Evolutionary conservation across 2,797 vertebrate genomes (phyloP).

Genomic region (Knipowitschia caucasica): DNA sequence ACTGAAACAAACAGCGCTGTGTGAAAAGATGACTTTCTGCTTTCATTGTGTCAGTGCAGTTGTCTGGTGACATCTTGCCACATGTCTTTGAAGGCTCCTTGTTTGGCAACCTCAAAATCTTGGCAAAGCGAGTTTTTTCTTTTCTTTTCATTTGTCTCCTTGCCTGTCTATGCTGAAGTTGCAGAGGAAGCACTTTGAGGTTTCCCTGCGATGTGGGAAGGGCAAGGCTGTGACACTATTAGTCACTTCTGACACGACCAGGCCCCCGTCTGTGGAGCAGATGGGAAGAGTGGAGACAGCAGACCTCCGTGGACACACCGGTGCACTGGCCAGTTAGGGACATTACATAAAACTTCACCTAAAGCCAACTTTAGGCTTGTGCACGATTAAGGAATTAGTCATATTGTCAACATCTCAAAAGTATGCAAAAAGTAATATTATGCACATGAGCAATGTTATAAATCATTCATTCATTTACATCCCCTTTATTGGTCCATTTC

Average conservation of each 20-base stretch:
- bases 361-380: slow-evolving; percentile 7
- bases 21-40: slow-evolving; percentile 40
- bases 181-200: slow-evolving; percentile 66
- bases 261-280: slow-evolving; percentile 56
- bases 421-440: too few relatives aligned
- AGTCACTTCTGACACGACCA: slow-evolving; percentile 68
- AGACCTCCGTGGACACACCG: slow-evolving; percentile 35
- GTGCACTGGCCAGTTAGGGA: slow-evolving; percentile 33
- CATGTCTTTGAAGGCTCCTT: slow-evolving; percentile 40
- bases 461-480: too few relatives aligned
- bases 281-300: slow-evolving; percentile 62
- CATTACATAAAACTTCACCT: slow-evolving; percentile 16
- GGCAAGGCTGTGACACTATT: slow-evolving; percentile 58
- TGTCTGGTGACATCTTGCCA: slow-evolving; percentile 32
- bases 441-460: too few relatives aligned
- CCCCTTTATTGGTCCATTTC: too few relatives aligned
- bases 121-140: slow-evolving; percentile 61
- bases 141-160: background rate
- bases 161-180: slow-evolving; percentile 45
- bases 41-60: slow-evolving; percentile 38
- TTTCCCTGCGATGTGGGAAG: slow-evolving; percentile 46
- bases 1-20: slow-evolving; percentile 50
- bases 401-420: too few relatives aligned
- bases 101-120: slow-evolving; percentile 50
- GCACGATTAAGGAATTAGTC: slow-evolving; percentile 11